Base-by-base conservation (phyloP, 2,888 invertebrate species). In the Patella caerulea region DNA sequence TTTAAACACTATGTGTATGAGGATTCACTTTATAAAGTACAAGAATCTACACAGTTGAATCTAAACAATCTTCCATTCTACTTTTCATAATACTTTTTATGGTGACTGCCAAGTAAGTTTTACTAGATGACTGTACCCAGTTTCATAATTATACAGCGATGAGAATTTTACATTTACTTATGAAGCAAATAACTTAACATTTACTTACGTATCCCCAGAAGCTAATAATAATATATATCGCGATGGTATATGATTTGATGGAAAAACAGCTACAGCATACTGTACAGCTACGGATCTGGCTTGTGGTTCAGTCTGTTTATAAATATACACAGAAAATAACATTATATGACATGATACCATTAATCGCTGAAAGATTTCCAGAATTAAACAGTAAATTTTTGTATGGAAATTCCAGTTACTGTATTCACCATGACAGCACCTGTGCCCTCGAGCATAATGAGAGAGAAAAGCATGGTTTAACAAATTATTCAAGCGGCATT, bases 211-310 rank as follows among this genome's bases (percentile, higher is more conserved):
- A 90, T 97, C 97, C 71, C 96, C 97, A 83, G 95, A 95, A 55
- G 96, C 96, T 77, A 96, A 91, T 24, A 98, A 93, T 76, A 98
- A 92, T 14, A 97, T 92, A 90, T 95, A 97, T 87, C 96, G 94
- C 0, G 97, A 95, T 0, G 96, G 95, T 0, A 96, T 94, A 91
- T 96, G 96, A 87, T 95, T 94, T 55, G 94, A 93, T 0, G 96
- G 96, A 91, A 97, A 98, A 83, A 97, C 95, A 11, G 94, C 94
- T 3, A 95, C 94, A 0, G 96, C 94, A 87, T 96, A 97, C 79
- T 96, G 94, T 87, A 95, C 96, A 3, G 96, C 96, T 65, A 96
- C 95, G 92, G 96, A 95, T 78, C 97, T 93, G 0, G 95, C 95
- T 93, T 96, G 95, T 2, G 95, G 93, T 86, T 96, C 95, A 24